Evolutionary conservation across 2,888 invertebrate species (phyloP).

Genomic region (Tipula lateralis): DNA sequence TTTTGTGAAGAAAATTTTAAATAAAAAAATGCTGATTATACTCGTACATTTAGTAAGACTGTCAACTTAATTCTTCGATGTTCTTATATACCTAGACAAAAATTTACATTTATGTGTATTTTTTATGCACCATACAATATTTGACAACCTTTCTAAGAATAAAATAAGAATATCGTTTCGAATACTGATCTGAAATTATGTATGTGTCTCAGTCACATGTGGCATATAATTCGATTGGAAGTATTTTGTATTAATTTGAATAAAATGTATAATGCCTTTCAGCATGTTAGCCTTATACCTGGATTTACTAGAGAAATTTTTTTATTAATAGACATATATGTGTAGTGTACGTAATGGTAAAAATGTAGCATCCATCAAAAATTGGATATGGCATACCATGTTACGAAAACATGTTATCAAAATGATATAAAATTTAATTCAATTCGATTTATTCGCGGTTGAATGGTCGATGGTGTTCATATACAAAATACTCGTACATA

Average conservation of each 20-base stretch:
- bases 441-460: conserved; percentile 11
- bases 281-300: neutral
- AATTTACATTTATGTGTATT: no score
- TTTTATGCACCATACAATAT: no score
- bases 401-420: neutral
- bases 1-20: no score
- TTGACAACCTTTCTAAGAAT: neutral
- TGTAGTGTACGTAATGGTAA: neutral
- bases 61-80: no score
- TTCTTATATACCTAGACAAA: no score
- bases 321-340: neutral
- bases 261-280: neutral
- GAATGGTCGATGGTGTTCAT: neutral
- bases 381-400: neutral
- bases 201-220: neutral
- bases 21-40: no score
- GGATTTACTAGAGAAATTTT: neutral
- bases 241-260: neutral
- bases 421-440: neutral
- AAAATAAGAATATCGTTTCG: neutral
- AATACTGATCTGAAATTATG: neutral
- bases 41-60: no score
- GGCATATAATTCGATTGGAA: neutral
- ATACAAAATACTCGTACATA: neutral
- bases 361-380: neutral